Conservation (phyloP, 2,113 vertebrate species). For the Rhombomys opimus region DNA sequence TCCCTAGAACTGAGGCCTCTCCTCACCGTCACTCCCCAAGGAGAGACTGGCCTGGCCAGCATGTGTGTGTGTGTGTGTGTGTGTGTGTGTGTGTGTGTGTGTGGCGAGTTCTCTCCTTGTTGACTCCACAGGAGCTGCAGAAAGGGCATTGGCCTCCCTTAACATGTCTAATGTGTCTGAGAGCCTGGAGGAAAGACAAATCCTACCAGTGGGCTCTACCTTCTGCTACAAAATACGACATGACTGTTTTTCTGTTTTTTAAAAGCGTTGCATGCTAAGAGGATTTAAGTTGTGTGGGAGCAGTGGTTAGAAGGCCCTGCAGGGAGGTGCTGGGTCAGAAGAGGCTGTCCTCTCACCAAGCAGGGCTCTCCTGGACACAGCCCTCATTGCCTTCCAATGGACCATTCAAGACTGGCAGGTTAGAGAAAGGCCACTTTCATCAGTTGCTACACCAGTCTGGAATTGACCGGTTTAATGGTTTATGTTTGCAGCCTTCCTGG, state of each 20-base stretch:
- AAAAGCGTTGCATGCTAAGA: not conserved
- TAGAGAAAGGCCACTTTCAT: not conserved
- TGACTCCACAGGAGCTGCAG: not conserved
- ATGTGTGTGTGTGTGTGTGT: not conserved
- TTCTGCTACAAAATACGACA: not conserved
- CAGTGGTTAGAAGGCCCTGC: not conserved
- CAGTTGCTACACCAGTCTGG: not conserved
- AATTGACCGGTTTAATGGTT: conserved; percentile 14
- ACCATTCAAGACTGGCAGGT: not conserved
- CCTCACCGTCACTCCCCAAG: not conserved
- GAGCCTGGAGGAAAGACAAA: not conserved
- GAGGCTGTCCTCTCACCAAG: not conserved
- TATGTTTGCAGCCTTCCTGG: not conserved
- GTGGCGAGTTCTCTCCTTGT: not conserved
- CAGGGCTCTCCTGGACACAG: accelerated
- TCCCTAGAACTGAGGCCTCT: not conserved
- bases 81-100: not conserved
- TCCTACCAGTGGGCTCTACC: not conserved
- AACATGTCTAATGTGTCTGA: not conserved
- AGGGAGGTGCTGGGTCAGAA: not conserved
- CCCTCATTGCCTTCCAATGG: accelerated
- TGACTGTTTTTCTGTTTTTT: not conserved
- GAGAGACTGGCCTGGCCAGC: not conserved
- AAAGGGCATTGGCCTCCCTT: accelerated
- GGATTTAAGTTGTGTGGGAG: not conserved